Base-by-base conservation (phyloP, 2,888 invertebrate genomes). In the Ariolimax columbianus region DNA sequence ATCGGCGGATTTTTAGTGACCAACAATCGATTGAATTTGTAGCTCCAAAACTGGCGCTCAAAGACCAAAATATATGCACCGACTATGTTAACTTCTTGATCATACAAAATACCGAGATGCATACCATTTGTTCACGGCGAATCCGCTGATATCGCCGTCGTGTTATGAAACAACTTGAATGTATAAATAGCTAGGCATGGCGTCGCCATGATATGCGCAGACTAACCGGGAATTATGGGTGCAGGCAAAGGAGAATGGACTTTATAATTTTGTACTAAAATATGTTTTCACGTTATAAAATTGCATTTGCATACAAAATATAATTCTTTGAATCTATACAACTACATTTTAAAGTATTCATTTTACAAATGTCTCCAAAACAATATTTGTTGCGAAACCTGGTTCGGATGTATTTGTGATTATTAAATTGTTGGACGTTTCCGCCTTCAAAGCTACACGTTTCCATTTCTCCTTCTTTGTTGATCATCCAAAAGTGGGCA, bases 171-270 rank as follows among this genome's bases (percentile, higher is more conserved):
- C 59, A 14, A 77, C 59, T 83, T 77, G 70, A 51, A 77, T 9
- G 77, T 83, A 68, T 70, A 77, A 77, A 77, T 83, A 83, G 43
- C 47, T 43, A 84, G 68, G 84, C 84, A 84, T 84, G 84, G 80
- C 80, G 84, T 80, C 80, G 84, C 84, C 84, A 84, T 84, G 72
- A 80, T 84, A 55, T 84, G 84, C 80, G 80, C 84, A 80, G 75
- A 84, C 72, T 66, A 80, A n/a, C 23, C 30, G 3, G 51, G 79
- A 11, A 80, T 80, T 77, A 40, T 83, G 83, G 83, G 83, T 82
- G 33, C 3, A 30, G 6, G 23, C 14, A 36, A 38, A 38, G 26
- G 19, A 30, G 30, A 9, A 70, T 40, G 19, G 23, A 70, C 26
- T 26, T 40, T 23, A 11, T 4, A 70, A 30, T 19, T 70, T 19